Conservation (phyloP, 2,888 invertebrate species). For the Eupeodes latifasciatus region DNA sequence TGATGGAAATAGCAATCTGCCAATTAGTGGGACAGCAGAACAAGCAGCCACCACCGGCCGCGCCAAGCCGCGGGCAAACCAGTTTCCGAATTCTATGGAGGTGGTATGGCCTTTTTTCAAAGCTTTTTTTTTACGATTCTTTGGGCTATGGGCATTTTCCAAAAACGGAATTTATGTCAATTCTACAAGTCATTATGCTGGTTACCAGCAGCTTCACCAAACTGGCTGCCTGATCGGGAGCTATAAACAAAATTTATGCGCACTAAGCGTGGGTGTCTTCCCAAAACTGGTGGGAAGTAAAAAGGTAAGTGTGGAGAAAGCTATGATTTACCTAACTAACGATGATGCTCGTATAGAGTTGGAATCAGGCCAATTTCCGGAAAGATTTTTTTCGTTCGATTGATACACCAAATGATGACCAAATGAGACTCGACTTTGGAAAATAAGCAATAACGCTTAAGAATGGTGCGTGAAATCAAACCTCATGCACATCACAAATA, state of each 20-base stretch:
- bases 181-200: constrained; percentile 70
- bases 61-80: constrained; percentile 4
- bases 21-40: constrained; percentile 66
- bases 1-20: constrained; percentile 72
- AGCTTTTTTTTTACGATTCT: constrained; percentile 59
- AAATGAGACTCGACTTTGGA: constrained; percentile 2
- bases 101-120: constrained; percentile 54
- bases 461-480: constrained; percentile 70
- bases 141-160: constrained; percentile 39
- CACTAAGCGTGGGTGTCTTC: constrained; percentile 52
- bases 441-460: constrained; percentile 44
- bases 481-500: constrained; percentile 51
- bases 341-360: not conserved
- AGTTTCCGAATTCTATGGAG: constrained; percentile 40
- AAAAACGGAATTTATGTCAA: constrained; percentile 72
- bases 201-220: constrained; percentile 45
- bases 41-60: not conserved
- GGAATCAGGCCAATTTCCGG: constrained; percentile 56
- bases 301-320: constrained; percentile 60
- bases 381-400: constrained; percentile 47
- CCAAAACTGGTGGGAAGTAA: constrained; percentile 13
- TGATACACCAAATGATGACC: constrained; percentile 48
- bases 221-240: constrained; percentile 72
- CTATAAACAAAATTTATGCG: constrained; percentile 67
- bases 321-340: constrained; percentile 32